These are phyloP conservation scores for Leucoptera coffeella DNA, from an alignment of 2,888 invertebrate genomes.

Conservation along the genomic window DNA sequence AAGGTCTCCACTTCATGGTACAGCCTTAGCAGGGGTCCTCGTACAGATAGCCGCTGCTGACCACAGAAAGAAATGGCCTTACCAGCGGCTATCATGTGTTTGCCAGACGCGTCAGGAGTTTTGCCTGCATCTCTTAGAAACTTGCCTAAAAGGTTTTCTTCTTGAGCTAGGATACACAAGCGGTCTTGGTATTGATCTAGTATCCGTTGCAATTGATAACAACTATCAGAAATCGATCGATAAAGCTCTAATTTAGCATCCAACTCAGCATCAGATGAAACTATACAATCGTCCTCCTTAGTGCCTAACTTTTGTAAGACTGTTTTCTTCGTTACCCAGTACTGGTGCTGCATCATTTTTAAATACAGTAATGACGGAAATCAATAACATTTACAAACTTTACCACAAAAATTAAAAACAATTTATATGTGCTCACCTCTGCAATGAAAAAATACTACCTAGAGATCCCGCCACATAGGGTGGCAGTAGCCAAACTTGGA, in stretches of 20 bases:
- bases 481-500: no score
- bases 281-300: constrained; percentile 95
- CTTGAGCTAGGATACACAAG: constrained; percentile 87
- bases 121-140: constrained; percentile 93
- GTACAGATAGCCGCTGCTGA: constrained; percentile 83
- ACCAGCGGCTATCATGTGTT: constrained; percentile 59
- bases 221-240: constrained; percentile 87
- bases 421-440: no score
- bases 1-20: constrained; percentile 98
- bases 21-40: constrained; percentile 79
- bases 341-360: constrained; percentile 81
- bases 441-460: no score
- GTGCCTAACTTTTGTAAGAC: constrained; percentile 88
- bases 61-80: constrained; percentile 83
- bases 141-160: constrained; percentile 90
- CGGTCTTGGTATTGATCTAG: constrained; percentile 92
- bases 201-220: constrained; percentile 77
- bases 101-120: constrained; percentile 75
- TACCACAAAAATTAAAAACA: no score
- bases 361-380: neutral
- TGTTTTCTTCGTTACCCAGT: constrained; percentile 97
- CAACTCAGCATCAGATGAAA: constrained; percentile 92
- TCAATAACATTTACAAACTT: neutral
- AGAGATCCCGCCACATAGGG: no score
- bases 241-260: constrained; percentile 94